A percentile compares a stretch with the other conserved stretches of the same genome.
These are phyloP conservation scores for Gymnobelideus leadbeateri DNA, from an alignment of 2,113 vertebrate species.

Conservation along the genomic window DNA sequence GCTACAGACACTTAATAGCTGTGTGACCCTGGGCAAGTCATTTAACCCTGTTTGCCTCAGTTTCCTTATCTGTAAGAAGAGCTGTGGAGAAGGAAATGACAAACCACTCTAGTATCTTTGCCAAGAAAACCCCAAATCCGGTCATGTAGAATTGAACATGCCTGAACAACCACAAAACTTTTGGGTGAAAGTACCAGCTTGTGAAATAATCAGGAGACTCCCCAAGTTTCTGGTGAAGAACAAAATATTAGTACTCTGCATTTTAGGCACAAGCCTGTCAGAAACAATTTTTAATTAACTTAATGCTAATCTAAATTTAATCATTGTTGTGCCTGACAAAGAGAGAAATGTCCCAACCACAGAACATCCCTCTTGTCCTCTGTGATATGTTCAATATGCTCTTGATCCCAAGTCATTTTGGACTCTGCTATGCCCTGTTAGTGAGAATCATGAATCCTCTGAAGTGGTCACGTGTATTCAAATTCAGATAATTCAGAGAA, in stretches of 20 bases:
- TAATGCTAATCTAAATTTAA: background rate
- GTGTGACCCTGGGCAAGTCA: no score
- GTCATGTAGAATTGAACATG: background rate
- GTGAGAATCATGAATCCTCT: background rate
- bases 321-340: background rate
- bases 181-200: background rate
- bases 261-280: background rate
- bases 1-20: no score
- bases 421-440: background rate
- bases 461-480: background rate
- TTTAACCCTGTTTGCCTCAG: background rate
- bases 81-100: background rate
- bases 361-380: background rate
- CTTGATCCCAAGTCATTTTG: background rate
- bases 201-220: background rate
- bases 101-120: background rate
- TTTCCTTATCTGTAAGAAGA: background rate
- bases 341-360: background rate
- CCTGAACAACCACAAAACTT: background rate
- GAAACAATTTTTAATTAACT: background rate
- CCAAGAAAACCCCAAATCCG: background rate
- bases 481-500: background rate
- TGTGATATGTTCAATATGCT: background rate
- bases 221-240: background rate
- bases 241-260: background rate